Base-by-base conservation (phyloP, 2,888 invertebrate genomes). In the Liopterus haemorrhoidalis region DNA sequence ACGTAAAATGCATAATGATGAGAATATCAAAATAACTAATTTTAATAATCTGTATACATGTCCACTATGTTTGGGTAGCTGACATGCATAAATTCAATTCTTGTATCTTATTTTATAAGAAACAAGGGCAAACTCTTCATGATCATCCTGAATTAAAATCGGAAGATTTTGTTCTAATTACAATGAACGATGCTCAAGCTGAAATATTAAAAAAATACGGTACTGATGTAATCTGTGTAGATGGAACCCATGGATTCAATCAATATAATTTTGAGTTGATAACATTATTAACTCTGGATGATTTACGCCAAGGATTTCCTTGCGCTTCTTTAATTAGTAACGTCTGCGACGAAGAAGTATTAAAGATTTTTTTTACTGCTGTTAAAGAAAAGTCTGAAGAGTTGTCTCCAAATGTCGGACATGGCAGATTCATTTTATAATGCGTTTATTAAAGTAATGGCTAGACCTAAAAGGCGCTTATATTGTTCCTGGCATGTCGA, bases 401-500 rank as follows among this genome's bases (percentile, higher is more conserved):
- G 3, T 44, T 56, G 5, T 28, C 46, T n/a, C 14, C 48, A 5
- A 48, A 51, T 59, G 55, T 54, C 55, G 1, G 57, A 59, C 33
- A 49, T 53, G 41, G 51, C 49, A 2, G 47, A 52, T 9, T 28
- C 50, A 8, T 59, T 52, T 25, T 57, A 49, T 38, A 55, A 50
- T 31, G 54, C 53, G 14, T 59, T 57, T 56, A 24, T 33, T 9
- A 2, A 33, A 5, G 41, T 54, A 4, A 59, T 58, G 57, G 41
- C 36, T 35, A 5, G 14, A 9, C 30, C 46, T 24, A 21, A 30
- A 15, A n/a, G n/a, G n/a, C n/a, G n/a, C n/a, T n/a, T n/a, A n/a
- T 48, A 51, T 33, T 58, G 56, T 41, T 36, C 50, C 3, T 60
- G 59, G 60, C 55, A 55, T 36, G 49, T 59, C 6, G 57, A 57